phyloP scores from a whole-genome alignment of 2,113 vertebrate species.

The Onychostruthus taczanowskii region DNA sequence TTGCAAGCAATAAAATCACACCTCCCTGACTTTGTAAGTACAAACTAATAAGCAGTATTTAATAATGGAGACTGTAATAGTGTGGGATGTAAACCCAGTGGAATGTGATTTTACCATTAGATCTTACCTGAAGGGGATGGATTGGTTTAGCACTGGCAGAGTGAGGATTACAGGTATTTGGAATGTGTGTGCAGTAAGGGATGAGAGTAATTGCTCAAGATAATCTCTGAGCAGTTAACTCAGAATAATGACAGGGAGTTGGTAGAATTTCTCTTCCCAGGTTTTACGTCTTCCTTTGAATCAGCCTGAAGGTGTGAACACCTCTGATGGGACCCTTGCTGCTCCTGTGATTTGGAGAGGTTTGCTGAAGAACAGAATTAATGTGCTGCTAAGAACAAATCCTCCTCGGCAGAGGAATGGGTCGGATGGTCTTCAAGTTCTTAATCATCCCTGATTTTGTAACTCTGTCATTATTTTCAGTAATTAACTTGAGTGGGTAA shows the following conservation, averaged over 20 bases:
- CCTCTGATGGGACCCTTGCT: not conserved
- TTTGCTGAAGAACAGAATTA: not conserved
- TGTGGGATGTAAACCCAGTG: not conserved
- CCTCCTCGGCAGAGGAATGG: not conserved
- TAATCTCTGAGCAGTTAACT: not conserved
- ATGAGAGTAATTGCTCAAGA: not conserved
- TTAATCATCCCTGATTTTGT: constrained; percentile 30
- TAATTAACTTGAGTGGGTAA: constrained; percentile 34
- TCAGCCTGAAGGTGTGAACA: not conserved
- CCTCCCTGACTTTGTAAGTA: constrained; percentile 35
- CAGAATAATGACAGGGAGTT: not conserved
- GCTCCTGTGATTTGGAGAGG: not conserved
- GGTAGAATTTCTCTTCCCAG: not conserved
- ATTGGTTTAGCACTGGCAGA: not conserved
- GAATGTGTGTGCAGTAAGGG: not conserved
- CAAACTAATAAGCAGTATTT: constrained; percentile 25
- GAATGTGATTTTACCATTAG: constrained; percentile 15
- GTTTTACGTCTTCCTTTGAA: not conserved
- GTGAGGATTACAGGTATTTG: constrained; percentile 15
- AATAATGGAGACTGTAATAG: constrained; percentile 14
- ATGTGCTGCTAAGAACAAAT: not conserved
- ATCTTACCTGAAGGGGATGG: constrained; percentile 8
- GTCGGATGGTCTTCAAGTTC: constrained; percentile 4
- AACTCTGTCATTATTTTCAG: constrained; percentile 25
- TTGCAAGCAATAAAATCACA: constrained; percentile 26